These are phyloP conservation scores for Cygnus olor DNA, from an alignment of 2,797 vertebrate genomes.

Conservation along the genomic window DNA sequence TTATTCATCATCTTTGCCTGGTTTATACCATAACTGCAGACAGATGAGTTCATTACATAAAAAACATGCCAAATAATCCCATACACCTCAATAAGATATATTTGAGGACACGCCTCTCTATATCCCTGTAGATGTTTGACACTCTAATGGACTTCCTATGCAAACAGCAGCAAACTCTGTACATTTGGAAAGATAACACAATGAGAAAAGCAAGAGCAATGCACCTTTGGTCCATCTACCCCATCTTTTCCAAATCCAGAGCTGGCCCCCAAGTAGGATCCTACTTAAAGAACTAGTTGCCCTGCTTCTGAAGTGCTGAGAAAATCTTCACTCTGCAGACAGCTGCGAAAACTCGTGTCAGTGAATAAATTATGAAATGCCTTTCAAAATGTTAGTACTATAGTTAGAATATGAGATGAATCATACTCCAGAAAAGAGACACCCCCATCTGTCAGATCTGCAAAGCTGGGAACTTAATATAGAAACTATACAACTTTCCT, in stretches of 20 bases:
- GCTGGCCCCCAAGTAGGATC: neutral
- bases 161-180: neutral
- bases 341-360: neutral
- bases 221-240: neutral
- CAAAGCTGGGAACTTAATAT: neutral
- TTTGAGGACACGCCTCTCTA: neutral
- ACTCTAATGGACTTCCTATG: neutral
- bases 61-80: neutral
- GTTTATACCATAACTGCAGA: neutral
- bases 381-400: neutral
- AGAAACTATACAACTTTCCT: neutral
- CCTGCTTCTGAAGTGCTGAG: neutral
- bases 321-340: neutral
- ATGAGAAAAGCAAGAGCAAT: neutral
- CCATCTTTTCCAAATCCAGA: neutral
- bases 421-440: neutral
- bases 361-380: neutral
- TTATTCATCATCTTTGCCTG: neutral
- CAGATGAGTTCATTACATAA: neutral
- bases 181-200: neutral
- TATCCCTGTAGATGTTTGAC: neutral
- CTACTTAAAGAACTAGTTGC: neutral
- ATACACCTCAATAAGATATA: neutral
- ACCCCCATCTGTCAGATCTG: slow-evolving; percentile 7
- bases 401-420: neutral